Base-by-base conservation (phyloP, 2,113 vertebrate genomes). In the Cyanocitta stelleri region DNA sequence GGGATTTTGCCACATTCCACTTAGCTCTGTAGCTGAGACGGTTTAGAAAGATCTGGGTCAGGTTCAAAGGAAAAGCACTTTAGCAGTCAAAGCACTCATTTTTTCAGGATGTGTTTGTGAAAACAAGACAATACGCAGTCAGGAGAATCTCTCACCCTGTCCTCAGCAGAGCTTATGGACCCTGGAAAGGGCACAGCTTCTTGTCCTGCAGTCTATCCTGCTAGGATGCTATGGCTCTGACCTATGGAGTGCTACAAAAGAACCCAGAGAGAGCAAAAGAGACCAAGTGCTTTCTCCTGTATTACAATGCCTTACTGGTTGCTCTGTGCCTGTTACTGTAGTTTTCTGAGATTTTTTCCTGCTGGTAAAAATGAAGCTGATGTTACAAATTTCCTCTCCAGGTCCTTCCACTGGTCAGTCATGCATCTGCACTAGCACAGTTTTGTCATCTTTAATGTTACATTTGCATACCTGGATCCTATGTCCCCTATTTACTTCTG, bases 41-140 rank as follows among this genome's bases (percentile, higher is more conserved):
- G 43, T 77, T 96, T 81, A 88, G 91, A 95, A 96, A 92, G 80
- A 96, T 96, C 95, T 97, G 84, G 94, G 96, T 95, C 94, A 93
- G 76, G 74, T 90, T 96, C 89, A 96, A 95, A 95, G 75, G 51
- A 89, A 96, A 92, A 95, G 61, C 89, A 89, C 48, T 93, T 95
- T 48, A 87, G 81, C 91, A 95, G 73, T 85, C 63, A 93, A 83
- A 94, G 85, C 78, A 48, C 55, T 83, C 14, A 2, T 2, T 3
- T 3, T 81, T 67, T 72, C 87, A 69, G 63, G 71, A 77, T 26
- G 72, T 0, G 0, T 71, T 88, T 74, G 43, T 51, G 16, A 83
- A 87, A 93, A 85, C 7, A 64, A 88, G 61, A 48, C 78, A 59
- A 73, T 15, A 33, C 7, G 32, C 35, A 71, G 71, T 17, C 30